phyloP scores from a whole-genome alignment of 2,797 vertebrate species.

The Otolemur crassicaudatus region DNA sequence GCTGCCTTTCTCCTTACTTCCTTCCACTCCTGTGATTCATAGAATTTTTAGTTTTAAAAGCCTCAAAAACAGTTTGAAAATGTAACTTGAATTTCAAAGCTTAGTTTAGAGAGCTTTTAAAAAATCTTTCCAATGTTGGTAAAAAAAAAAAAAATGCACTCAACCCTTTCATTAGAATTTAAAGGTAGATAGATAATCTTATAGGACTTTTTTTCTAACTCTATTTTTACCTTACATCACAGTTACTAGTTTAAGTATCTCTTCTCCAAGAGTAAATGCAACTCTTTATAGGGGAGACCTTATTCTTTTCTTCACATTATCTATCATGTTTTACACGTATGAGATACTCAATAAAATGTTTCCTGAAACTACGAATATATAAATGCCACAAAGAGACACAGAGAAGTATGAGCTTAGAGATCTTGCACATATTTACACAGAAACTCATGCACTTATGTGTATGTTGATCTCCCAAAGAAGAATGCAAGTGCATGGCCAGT shows the following conservation, averaged over 20 bases:
- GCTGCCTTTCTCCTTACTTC: slow-evolving; percentile 75
- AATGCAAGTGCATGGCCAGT: neutral
- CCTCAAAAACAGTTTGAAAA: slow-evolving; percentile 68
- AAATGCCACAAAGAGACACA: neutral
- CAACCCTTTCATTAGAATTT: slow-evolving; percentile 38
- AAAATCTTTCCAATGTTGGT: slow-evolving; percentile 10
- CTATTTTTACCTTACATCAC: neutral
- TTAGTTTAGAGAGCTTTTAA: slow-evolving; percentile 27
- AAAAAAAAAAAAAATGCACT: slow-evolving; percentile 1
- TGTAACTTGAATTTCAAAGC: slow-evolving; percentile 57
- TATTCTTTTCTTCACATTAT: slow-evolving; percentile 15
- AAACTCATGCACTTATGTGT: neutral
- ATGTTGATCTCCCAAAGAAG: slow-evolving; percentile 8
- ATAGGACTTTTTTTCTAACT: neutral
- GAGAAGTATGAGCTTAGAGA: slow-evolving; percentile 17
- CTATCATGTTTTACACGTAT: neutral
- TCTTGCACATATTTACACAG: neutral
- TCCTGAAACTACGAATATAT: slow-evolving; percentile 24
- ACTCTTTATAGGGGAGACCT: neutral
- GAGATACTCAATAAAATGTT: neutral
- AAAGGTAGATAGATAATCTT: slow-evolving; percentile 32
- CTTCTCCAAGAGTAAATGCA: slow-evolving; percentile 21
- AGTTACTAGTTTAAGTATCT: slow-evolving; percentile 28
- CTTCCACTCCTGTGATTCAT: slow-evolving; percentile 69
- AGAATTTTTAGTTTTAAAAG: slow-evolving; percentile 65